Evolutionary conservation across 2,888 invertebrate genomes (phyloP), one percentile per base, ranked within the genome.

Genomic region (Cheilosia grossa): DNA sequence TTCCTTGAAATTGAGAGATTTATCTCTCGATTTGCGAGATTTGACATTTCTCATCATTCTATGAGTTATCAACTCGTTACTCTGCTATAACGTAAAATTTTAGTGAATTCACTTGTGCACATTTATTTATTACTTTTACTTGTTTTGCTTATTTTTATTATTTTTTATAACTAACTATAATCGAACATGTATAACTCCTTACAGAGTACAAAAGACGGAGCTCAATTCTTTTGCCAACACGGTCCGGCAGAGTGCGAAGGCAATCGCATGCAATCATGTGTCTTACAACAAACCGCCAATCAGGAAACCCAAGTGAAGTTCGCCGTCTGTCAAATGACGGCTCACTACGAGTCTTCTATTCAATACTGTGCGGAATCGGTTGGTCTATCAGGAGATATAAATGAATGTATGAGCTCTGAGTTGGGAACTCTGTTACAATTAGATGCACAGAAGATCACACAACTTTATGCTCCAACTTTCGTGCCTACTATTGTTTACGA

Each of bases 231-330:
- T 80, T 95, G 95, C 88, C 95, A 95, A 90, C 95, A 95, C 88
- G 95, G 95, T 0, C 93, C 93, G 0, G 87, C 90, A 0, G 95
- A 95, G 89, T 95, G 95, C 86, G 89, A 91, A 54, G 95, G 95
- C 4, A 95, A 95, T 88, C 91, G 93, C 72, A 92, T 95, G 44
- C 94, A 95, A 89, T 94, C 94, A 53, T 95, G 95, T 89, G 93
- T 93, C 4, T 89, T 95, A 64, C 89, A 90, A 42, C 89, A 88
- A 77, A 88, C 92, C 88, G 83, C 85, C 88, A 89, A 93, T 86
- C 92, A 92, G 88, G 89, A 89, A 88, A 54, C 89, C 81, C 82
- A 93, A 92, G 90, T 93, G 30, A 89, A 91, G n/a, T 94, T 94
- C 87, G 93, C 93, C 1, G 90, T 91, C 3, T 94, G 94, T 86